Base-by-base conservation (phyloP, 2,113 vertebrate genomes). In the Pontoporia blainvillei region DNA sequence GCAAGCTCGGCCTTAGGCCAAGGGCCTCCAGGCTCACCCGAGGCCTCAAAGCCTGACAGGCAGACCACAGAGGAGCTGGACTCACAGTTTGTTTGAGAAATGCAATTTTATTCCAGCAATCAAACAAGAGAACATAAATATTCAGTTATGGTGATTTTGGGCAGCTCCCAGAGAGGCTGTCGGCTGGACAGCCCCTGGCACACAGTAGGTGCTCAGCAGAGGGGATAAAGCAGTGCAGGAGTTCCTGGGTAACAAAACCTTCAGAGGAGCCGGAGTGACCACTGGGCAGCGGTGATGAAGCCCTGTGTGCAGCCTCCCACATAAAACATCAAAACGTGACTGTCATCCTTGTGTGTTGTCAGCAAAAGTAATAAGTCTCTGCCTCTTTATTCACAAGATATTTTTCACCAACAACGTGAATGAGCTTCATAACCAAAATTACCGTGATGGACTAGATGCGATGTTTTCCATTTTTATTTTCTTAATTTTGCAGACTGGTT, bases 201-300 rank as follows among this genome's bases (percentile, higher is more conserved):
- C 67, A 66, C 14, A 21, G 59, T 2, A 36, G 13, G 29, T 8
- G 9, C 62, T 73, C 34, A n/a, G 46, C 31, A 34, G 52, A 39
- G 39, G 21, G 41, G 13, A 18, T 23, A 14, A 52, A 67, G 54
- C 39, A 3, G 23, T 1, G 11, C 3, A 6, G 75, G 49, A 14
- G 49, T 2, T 2, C 3, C 46, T 13, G 49, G 31, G 20, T 27
- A 7, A 41, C 0, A 9, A n/a, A 27, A 1, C 41, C 44, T 54
- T 21, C 49, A 36, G 49, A 25, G 73, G 44, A 12, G 18, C 75
- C 6, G 0, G 46, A 1, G 20, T 8, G n/a, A 10, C 13, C 39
- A 1, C 41, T 44, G 0, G 23, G 15, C 11, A 31, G 44, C 52
- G 8, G 11, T 3, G 8, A 10, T 0, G 21, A 3, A 6, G 21